Evolutionary conservation across 2,888 invertebrate genomes (phyloP), one percentile per base, ranked within the genome.

Genomic region (Parasteatoda lunata): DNA sequence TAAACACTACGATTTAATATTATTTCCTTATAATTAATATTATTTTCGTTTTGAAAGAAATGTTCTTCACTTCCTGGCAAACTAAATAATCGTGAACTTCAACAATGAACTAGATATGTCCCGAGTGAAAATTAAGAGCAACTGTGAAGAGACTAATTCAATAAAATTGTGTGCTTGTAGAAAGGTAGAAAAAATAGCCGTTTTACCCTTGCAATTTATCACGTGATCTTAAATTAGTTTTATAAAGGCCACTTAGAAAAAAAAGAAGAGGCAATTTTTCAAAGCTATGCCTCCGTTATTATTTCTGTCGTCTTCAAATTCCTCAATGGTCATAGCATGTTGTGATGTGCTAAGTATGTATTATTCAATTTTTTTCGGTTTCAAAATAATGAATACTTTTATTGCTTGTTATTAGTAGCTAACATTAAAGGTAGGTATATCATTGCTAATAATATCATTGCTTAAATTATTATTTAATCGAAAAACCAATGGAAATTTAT

Each of bases 101-200:
- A 30, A 30, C 30, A 30, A 30, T 30, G 30, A 30, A 30, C 30
- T 30, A 30, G 30, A 1, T 30, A 30, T 30, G 30, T 30, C 30
- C 30, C 59, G n/a, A 59, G 8, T 59, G 9, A n/a, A 49, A 71
- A 49, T 11, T 47, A 7, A 48, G 9, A n/a, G 71, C 71, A 54
- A 76, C 47, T 47, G 48, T 76, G 64, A 59, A 5, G 79, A 79
- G 64, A 64, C 79, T 79, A 79, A 79, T 79, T 79, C 79, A 79
- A 79, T 79, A 59, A 79, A 72, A 71, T 72, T 72, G 72, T 72
- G 79, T 79, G 71, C 79, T 78, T 70, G 78, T 54, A 69, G 59
- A 78, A 78, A 45, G 70, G 69, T 9, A 52, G 68, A 51, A 65
- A 64, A 54, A 30, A 48, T 47, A 1, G 48, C 15, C 52, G 9